These are phyloP conservation scores for Acrobasis consociella DNA, from an alignment of 2,888 invertebrate species.

Conservation along the genomic window DNA sequence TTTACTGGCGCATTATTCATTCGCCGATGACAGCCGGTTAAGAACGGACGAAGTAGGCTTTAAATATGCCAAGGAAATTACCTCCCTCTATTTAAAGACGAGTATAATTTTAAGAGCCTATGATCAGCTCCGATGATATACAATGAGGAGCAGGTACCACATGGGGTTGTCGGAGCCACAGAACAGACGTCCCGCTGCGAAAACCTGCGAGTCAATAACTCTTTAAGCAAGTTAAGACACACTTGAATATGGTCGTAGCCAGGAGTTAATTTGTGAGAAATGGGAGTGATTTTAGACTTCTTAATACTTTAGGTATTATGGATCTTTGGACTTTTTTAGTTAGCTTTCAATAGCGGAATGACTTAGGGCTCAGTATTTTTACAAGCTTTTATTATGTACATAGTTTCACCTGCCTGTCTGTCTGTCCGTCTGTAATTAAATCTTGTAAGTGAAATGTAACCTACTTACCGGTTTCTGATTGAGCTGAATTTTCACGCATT, in stretches of 20 bases:
- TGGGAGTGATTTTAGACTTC: no score
- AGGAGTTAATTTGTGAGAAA: no score
- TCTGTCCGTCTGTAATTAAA: no score
- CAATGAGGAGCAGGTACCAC: conserved; percentile 60
- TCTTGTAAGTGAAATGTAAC: no score
- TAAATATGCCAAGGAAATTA: conserved; percentile 32
- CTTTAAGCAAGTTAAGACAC: conserved; percentile 48
- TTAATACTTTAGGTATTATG: no score
- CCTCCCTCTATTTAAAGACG: conserved; percentile 38
- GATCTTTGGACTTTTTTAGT: no score
- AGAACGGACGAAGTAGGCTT: conserved; percentile 42
- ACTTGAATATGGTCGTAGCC: conserved; percentile 13
- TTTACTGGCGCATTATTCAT: conserved; percentile 49
- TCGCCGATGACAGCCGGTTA: conserved; percentile 61
- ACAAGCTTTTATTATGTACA: no score
- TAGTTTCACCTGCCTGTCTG: no score
- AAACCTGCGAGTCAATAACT: conserved; percentile 67
- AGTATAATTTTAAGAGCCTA: conserved; percentile 48
- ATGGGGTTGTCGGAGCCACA: conserved; percentile 62
- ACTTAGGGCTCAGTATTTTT: no score
- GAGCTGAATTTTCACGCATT: no score
- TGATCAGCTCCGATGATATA: conserved; percentile 50
- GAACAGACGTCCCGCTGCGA: conserved; percentile 65
- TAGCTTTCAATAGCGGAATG: no score
- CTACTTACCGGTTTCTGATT: no score